Evolutionary conservation across 2,113 vertebrate genomes (phyloP), one percentile per base, ranked within the genome.

Genomic region (Mellivora capensis): DNA sequence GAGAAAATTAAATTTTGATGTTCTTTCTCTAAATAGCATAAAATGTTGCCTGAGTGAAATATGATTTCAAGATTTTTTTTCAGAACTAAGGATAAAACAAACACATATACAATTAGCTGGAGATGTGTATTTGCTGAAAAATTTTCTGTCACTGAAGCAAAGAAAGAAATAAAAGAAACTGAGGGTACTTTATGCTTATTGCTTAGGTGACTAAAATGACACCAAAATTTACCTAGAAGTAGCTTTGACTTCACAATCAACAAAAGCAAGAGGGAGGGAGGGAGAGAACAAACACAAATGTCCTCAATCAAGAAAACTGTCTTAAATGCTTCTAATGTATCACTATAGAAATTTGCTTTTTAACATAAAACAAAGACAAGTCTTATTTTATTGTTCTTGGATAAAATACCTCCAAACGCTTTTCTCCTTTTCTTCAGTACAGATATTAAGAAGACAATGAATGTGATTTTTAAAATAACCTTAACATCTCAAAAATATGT

Each of bases 401-500:
- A 76, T 81, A 85, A 95, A 95, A 62, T 76, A 74, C 18, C 79
- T 83, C 12, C 42, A 62, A 93, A 89, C 31, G 42, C 4, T 88
- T 25, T 2, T 39, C 7, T 44, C 39, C 12, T 80, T 95, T 87
- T 39, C 39, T 89, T 94, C n/a, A 44, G 29, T 71, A 94, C 25
- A 61, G 31, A 54, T 84, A 88, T n/a, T 44, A 76, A 20, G 42
- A 20, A 84, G 72, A 94, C 44, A 85, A 74, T 23, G n/a, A 84
- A 57, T 42, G 18, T 49, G 9, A 67, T 85, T 61, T 97, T 96
- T 94, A 52, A 96, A 86, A 91, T 76, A 93, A 94, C 7, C n/a
- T 77, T 82, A 93, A 62, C 25, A 87, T 15, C 76, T 97, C 67
- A 42, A 90, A 83, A 54, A 85, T 84, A 94, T 42, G 93, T 95